Percentiles rank a stretch among this genome's conserved stretches.
Evolutionary conservation across 2,797 vertebrate species (phyloP).

Genomic region (Mionectes olivaceus): DNA sequence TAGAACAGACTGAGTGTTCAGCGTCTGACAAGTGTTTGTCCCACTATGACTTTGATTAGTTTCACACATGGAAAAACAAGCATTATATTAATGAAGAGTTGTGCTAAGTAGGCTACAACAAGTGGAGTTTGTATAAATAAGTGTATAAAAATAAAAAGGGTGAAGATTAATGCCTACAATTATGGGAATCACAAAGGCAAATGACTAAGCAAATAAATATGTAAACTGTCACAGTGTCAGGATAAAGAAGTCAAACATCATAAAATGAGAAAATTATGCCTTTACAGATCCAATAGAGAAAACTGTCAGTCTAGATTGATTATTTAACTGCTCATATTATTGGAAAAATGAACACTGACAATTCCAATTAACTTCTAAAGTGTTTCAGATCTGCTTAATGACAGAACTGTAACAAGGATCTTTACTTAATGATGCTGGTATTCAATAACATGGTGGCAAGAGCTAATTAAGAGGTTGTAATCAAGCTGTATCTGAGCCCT

Average conservation of each 20-base stretch:
- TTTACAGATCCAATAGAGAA: not conserved
- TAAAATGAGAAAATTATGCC: not conserved
- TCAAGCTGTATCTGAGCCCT: not conserved
- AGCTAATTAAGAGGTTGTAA: not conserved
- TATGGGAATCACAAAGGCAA: not conserved
- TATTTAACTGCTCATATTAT: not conserved
- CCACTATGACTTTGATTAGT: not conserved
- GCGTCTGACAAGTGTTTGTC: not conserved
- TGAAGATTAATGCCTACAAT: not conserved
- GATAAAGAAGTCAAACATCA: not conserved
- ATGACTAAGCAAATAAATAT: conserved; percentile 11
- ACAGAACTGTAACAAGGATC: not conserved
- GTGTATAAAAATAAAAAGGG: not conserved
- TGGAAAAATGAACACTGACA: not conserved
- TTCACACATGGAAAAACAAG: not conserved
- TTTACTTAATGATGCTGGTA: not conserved
- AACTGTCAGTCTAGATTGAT: not conserved
- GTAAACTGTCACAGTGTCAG: not conserved
- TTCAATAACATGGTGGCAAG: not conserved
- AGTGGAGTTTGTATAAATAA: not conserved
- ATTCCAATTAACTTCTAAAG: not conserved
- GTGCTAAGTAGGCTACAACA: not conserved
- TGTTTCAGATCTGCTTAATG: not conserved
- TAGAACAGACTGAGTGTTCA: not conserved
- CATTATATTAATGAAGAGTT: not conserved